These are phyloP conservation scores for Lagenorhynchus albirostris DNA, from an alignment of 2,113 vertebrate genomes.

Conservation along the genomic window DNA sequence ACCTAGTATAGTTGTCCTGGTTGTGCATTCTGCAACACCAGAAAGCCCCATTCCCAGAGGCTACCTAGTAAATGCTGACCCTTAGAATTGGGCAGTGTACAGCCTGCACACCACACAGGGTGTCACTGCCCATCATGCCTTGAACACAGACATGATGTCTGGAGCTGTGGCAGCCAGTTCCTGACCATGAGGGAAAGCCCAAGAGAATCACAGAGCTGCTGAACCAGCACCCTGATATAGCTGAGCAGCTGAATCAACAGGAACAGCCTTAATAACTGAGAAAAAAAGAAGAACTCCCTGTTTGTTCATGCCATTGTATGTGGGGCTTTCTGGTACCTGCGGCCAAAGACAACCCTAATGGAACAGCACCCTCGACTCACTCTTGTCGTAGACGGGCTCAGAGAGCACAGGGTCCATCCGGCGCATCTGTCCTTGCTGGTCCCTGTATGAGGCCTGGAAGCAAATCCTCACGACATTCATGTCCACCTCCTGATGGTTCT, in stretches of 20 bases:
- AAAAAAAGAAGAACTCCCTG: not conserved
- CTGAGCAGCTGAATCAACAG: not conserved
- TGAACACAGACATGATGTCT: not conserved
- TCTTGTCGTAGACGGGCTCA: conserved; percentile 94
- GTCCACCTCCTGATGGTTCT: conserved; percentile 95
- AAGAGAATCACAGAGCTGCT: not conserved
- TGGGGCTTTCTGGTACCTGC: not conserved
- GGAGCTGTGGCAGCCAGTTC: not conserved
- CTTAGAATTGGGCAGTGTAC: not conserved
- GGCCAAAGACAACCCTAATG: fast-evolving
- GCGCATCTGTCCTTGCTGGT: conserved; percentile 80
- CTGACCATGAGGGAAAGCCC: not conserved
- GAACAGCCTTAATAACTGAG: not conserved
- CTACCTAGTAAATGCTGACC: not conserved
- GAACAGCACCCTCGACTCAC: conserved; percentile 76
- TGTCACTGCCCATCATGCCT: not conserved
- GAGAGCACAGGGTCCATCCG: conserved; percentile 89
- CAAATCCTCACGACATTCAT: conserved; percentile 96
- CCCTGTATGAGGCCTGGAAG: conserved; percentile 91
- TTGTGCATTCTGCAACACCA: not conserved
- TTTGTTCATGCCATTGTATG: no score
- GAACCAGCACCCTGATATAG: not conserved
- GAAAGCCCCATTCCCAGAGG: not conserved
- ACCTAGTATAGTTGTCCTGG: not conserved
- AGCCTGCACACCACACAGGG: not conserved